Conservation (phyloP, 2,888 invertebrate genomes). For the Cerceris ruficornis region DNA sequence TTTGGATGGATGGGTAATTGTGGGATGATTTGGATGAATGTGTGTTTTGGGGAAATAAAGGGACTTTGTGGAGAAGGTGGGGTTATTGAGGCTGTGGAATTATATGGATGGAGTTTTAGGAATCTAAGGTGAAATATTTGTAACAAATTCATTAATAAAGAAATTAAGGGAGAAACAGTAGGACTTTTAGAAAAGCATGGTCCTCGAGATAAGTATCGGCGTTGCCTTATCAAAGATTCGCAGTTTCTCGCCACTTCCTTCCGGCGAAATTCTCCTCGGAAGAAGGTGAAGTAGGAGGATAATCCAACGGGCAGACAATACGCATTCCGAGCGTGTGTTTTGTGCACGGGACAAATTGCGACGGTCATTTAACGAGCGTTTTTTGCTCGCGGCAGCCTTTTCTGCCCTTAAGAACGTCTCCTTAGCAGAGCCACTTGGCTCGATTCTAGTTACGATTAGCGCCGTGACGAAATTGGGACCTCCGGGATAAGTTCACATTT, state of each 20-base stretch:
- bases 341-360: conserved; percentile 80
- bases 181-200: neutral
- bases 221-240: conserved; percentile 15
- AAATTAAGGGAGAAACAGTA: neutral
- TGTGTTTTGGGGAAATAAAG: too few species aligned
- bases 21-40: neutral
- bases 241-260: conserved; percentile 17
- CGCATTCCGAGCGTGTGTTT: conserved; percentile 78
- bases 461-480: conserved; percentile 12
- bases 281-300: conserved; percentile 41
- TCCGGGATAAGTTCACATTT: neutral
- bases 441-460: conserved; percentile 31
- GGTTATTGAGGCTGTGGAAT: too few species aligned
- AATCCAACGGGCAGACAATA: conserved; percentile 75
- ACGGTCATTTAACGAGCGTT: conserved; percentile 78
- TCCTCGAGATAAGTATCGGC: too few species aligned
- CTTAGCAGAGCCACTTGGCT: conserved; percentile 36
- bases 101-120: too few species aligned
- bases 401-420: conserved; percentile 52
- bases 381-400: conserved; percentile 70
- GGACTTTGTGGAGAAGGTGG: too few species aligned
- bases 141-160: neutral
- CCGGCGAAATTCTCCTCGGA: conserved; percentile 25
- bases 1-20: too few species aligned
- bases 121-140: too few species aligned